Base-by-base conservation (phyloP, 2,797 vertebrate genomes). In the Aythya fuligula region DNA sequence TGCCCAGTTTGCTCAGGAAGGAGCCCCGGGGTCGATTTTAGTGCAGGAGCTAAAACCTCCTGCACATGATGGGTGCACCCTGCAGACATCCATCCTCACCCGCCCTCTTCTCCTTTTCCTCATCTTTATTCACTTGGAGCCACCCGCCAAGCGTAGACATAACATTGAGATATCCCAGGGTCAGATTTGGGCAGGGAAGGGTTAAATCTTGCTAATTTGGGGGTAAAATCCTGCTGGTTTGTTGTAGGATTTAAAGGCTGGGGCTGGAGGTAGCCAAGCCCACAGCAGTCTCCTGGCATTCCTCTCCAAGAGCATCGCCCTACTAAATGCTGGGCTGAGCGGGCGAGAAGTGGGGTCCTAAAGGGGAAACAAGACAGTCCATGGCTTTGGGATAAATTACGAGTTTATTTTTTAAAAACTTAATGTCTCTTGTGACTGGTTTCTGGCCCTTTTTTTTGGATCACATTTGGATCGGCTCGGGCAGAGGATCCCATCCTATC, bases 81-180 rank as follows among this genome's bases (percentile, higher is more conserved):
- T 91, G 45, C 7, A 57, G 74, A n/a, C 5, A 24, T 13, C 18
- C 4, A 8, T 73, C 47, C 25, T 60, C 32, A 9, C 6, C 28
- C 0, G 0, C 36, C 66, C 24, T 60, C 15, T 22, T 22, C 11
- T 61, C 20, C 5, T 72, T 27, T 20, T 64, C 32, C 30, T 71
- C 69, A 32, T 3, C 54, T 65, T 73, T 45, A 25, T 18, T 56
- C 65, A 25, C 32, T 51, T 32, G 41, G 38, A 57, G 8, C 77
- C 71, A 45, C 22, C 4, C 2, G 0, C 34, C 38, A 15, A 82
- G 9, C 0, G 0, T 3, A 8, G 6, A 32, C 61, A 75, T 12
- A 58, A 8, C 13, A 56, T 28, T 56, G 39, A 71, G 49, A 15
- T 54, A 11, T 71, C 28, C 6, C 13, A 15, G 20, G 11, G 13